phyloP scores from a whole-genome alignment of 2,888 invertebrate species.

The Tetropium fuscum region DNA sequence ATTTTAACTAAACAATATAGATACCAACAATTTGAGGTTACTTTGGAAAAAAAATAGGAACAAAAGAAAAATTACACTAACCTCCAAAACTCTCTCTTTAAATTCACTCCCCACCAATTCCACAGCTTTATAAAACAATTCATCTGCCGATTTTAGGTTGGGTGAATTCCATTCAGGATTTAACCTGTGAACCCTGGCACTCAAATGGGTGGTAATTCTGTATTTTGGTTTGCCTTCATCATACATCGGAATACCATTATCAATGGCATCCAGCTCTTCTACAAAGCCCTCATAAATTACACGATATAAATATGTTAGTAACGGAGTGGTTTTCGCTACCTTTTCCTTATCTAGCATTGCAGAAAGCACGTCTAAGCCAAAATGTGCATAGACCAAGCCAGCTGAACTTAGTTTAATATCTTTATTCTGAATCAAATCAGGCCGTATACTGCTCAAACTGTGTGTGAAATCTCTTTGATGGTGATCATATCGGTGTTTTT shows the following conservation, averaged over 20 bases:
- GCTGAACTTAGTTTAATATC: slow-evolving; percentile 92
- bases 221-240: slow-evolving; percentile 80
- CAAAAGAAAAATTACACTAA: slow-evolving; percentile 45
- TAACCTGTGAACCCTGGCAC: slow-evolving; percentile 79
- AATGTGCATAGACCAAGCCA: slow-evolving; percentile 91
- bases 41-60: too few relatives aligned
- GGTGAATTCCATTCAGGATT: slow-evolving; percentile 88
- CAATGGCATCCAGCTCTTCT: slow-evolving; percentile 95
- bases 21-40: too few relatives aligned
- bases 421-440: slow-evolving; percentile 72
- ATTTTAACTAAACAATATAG: too few relatives aligned
- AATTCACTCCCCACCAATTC: slow-evolving; percentile 85
- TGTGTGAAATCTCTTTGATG: slow-evolving; percentile 87
- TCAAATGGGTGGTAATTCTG: slow-evolving; percentile 82
- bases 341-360: slow-evolving; percentile 67
- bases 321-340: slow-evolving; percentile 66
- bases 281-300: slow-evolving; percentile 89
- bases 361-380: slow-evolving; percentile 83
- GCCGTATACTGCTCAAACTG: slow-evolving; percentile 74
- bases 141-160: slow-evolving; percentile 66
- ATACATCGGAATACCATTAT: slow-evolving; percentile 91
- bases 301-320: slow-evolving; percentile 72
- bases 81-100: slow-evolving; percentile 70
- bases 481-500: slow-evolving; percentile 88
- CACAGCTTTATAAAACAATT: slow-evolving; percentile 84